phyloP scores from a whole-genome alignment of 2,113 vertebrate genomes.

The Callocephalon fimbriatum region DNA sequence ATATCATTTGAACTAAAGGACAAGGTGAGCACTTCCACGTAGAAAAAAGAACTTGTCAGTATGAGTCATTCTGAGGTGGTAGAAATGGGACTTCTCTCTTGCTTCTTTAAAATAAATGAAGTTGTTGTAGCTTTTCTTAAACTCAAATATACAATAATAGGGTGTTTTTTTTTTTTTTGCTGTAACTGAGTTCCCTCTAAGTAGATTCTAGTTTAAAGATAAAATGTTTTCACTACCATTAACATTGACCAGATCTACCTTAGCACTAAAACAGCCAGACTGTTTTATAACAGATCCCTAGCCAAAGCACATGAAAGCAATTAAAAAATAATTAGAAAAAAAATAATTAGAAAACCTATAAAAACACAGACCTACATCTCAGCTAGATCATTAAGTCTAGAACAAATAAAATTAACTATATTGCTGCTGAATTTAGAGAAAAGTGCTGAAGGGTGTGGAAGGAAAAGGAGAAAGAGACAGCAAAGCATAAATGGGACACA shows the following conservation, averaged over 20 bases:
- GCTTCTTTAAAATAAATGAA: conserved; percentile 44
- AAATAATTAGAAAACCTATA: conserved; percentile 60
- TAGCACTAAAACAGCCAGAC: conserved; percentile 9
- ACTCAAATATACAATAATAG: background rate
- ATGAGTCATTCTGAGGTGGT: background rate
- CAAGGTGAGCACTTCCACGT: background rate
- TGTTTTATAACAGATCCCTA: conserved; percentile 42
- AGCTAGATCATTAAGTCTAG: conserved; percentile 29
- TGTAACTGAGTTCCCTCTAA: background rate
- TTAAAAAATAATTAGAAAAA: conserved; percentile 64
- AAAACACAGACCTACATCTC: conserved; percentile 53
- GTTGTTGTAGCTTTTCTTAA: conserved; percentile 10
- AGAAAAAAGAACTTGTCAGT: background rate
- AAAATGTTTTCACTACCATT: background rate
- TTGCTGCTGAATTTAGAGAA: background rate
- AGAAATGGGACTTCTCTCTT: background rate
- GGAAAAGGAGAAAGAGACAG: background rate
- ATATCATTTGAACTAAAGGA: conserved; percentile 12
- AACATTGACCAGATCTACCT: conserved; percentile 45
- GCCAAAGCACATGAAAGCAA: conserved; percentile 51
- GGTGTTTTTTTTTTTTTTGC: background rate
- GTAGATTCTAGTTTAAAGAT: background rate
- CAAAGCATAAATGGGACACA: background rate
- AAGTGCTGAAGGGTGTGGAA: background rate
- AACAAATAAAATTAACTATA: conserved; percentile 24